These are phyloP conservation scores for Rhinolophus sinicus DNA, from an alignment of 2,113 vertebrate genomes.

Conservation along the genomic window DNA sequence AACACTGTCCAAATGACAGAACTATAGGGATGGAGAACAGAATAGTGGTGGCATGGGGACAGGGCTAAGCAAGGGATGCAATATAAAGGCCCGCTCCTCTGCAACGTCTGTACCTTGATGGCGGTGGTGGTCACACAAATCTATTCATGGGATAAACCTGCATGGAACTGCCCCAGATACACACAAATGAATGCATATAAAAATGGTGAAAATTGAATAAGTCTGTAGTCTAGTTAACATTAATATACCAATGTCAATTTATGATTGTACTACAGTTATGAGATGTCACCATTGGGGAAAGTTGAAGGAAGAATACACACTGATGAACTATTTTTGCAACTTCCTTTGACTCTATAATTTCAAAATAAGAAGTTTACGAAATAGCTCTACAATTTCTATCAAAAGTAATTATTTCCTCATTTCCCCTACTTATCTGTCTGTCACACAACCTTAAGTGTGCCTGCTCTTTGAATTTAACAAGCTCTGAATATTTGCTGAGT, in stretches of 20 bases:
- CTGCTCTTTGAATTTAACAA: slow-evolving; percentile 19
- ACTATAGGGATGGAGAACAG: background rate
- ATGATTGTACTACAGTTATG: background rate
- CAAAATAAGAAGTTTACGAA: slow-evolving; percentile 39
- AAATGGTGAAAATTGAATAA: background rate
- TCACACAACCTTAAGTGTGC: background rate
- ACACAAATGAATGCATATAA: background rate
- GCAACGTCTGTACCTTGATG: background rate
- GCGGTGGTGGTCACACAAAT: background rate
- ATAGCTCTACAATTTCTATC: background rate
- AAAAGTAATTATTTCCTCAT: slow-evolving; percentile 40
- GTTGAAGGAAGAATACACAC: background rate
- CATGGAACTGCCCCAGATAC: background rate
- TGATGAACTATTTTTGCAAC: background rate
- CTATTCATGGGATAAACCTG: background rate
- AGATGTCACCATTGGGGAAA: background rate
- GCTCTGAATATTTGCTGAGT: background rate
- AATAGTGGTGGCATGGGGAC: background rate
- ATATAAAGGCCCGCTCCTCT: background rate
- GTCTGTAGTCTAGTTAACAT: background rate
- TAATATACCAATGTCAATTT: background rate
- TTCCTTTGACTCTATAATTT: slow-evolving; percentile 48
- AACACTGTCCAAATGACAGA: background rate
- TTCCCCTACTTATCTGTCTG: slow-evolving; percentile 16
- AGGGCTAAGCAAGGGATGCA: background rate